Base-by-base conservation (phyloP, 2,113 vertebrate species). In the Malurus alboscapulatus region DNA sequence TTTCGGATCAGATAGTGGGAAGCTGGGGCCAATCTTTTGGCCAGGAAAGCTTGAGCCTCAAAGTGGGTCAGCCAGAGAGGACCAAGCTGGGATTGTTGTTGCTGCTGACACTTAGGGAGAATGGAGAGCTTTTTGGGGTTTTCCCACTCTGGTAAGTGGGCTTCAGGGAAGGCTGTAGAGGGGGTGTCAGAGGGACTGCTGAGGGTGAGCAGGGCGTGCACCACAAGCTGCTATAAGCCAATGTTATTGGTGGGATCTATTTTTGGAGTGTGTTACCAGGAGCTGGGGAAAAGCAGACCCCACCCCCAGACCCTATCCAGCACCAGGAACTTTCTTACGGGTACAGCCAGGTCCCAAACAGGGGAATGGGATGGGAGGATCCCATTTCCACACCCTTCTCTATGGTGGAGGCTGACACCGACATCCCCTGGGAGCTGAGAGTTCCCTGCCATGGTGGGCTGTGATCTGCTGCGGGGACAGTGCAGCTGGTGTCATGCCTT, bases 231-330 rank as follows among this genome's bases (percentile, higher is more conserved):
- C 82, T 38, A 6, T 7, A 1, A 81, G 51, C 91, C 71, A 90
- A 18, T 91, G 91, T 83, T 92, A 42, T 25, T 90, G 82, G 36
- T 40, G 47, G 57, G 36, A 57, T 87, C 90, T 94, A 94, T 96
- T 96, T 95, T 94, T 95, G 85, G 93, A 83, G 48, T 21, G 75
- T 94, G 94, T 95, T 96, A 89, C 94, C 90, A 94, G 71, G 96
- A 77, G 89, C 90, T 85, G 72, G 80, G 77, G 87, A 69, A 75
- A 86, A 86, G 79, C 90, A 85, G 76, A 95, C 76, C 76, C 93
- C 87, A 88, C 93, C 93, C 84, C 75, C 71, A 75, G 90, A 91
- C 82, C 72, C 92, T 85, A 27, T 76, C 68, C 19, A 4, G 44
- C 36, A 58, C 61, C 0, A 8, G 63, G n/a, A 81, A 24, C 68